Percentiles rank a stretch among this genome's conserved stretches.
Evolutionary conservation across 2,797 vertebrate species (phyloP).

Genomic region (Perodicticus potto): DNA sequence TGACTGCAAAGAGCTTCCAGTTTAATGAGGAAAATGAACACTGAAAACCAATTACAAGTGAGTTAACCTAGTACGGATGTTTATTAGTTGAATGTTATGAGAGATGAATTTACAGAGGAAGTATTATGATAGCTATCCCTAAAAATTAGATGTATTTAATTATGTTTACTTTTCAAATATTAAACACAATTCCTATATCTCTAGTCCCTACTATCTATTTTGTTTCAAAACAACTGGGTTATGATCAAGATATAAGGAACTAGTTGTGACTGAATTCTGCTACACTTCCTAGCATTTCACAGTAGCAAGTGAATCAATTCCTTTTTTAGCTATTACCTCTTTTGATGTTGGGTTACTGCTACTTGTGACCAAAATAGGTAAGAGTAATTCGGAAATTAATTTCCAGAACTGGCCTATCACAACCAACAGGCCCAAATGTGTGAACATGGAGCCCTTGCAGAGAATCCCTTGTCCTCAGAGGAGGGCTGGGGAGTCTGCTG

Average conservation of each 20-base stretch:
- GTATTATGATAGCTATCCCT: not conserved
- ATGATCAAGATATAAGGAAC: not conserved
- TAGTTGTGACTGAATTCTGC: not conserved
- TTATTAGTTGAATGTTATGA: not conserved
- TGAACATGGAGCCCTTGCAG: not conserved
- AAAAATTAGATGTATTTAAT: not conserved
- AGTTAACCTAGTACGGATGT: not conserved
- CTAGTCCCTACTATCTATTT: no score
- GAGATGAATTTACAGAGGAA: not conserved
- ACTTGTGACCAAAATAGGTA: not conserved
- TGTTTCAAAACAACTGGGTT: not conserved
- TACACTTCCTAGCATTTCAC: not conserved
- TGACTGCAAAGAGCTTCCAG: not conserved
- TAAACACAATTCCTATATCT: not conserved
- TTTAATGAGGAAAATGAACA: not conserved
- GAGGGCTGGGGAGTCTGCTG: not conserved
- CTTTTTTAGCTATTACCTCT: not conserved
- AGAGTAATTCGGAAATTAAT: not conserved
- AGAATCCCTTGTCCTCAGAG: not conserved
- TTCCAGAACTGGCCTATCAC: not conserved
- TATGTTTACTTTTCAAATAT: constrained; percentile 5
- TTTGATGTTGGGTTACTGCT: not conserved
- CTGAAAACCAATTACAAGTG: not conserved
- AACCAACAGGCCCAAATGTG: not conserved
- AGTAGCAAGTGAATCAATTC: not conserved